Evolutionary conservation across 2,888 invertebrate species (phyloP).

Genomic region (Thereva nobilitata): DNA sequence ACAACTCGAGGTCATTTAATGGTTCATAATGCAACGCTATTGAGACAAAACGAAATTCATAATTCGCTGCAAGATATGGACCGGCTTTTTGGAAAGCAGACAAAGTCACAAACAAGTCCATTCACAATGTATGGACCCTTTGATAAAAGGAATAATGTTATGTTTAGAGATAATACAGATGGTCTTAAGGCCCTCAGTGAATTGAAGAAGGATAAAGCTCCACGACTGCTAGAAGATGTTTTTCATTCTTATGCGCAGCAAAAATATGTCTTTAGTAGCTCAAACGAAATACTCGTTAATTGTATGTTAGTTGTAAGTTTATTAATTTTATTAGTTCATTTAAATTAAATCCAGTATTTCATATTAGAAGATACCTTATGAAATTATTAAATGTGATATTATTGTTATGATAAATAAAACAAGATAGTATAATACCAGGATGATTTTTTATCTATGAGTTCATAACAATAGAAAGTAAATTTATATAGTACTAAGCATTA

Average conservation of each 20-base stretch:
- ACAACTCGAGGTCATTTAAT: slow-evolving; percentile 70
- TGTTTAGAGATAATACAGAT: slow-evolving; percentile 62
- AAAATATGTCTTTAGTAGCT: background rate
- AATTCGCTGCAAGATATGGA: slow-evolving; percentile 73
- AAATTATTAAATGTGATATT: background rate
- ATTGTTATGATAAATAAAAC: too few species aligned
- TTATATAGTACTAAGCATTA: too few species aligned
- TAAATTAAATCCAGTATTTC: background rate
- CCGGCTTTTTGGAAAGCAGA: slow-evolving; percentile 69
- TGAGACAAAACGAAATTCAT: slow-evolving; percentile 69
- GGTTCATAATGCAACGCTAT: slow-evolving; percentile 61
- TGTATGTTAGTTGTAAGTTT: background rate
- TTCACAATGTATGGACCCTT: slow-evolving; percentile 73
- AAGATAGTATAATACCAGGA: too few species aligned
- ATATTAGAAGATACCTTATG: background rate
- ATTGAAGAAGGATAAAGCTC: slow-evolving; percentile 50
- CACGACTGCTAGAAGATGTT: slow-evolving; percentile 53
- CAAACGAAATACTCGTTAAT: background rate
- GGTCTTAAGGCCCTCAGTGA: slow-evolving; percentile 50
- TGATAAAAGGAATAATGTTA: slow-evolving; percentile 65
- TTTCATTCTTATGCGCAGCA: slow-evolving; percentile 49
- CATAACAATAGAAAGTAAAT: too few species aligned
- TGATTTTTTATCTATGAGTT: too few species aligned
- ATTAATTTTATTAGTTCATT: background rate
- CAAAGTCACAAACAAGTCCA: slow-evolving; percentile 63